Evolutionary conservation across 1,140 invertebrate genomes (phyloP), one percentile per base, ranked within the genome.

Genomic region (Papilio helenus): DNA sequence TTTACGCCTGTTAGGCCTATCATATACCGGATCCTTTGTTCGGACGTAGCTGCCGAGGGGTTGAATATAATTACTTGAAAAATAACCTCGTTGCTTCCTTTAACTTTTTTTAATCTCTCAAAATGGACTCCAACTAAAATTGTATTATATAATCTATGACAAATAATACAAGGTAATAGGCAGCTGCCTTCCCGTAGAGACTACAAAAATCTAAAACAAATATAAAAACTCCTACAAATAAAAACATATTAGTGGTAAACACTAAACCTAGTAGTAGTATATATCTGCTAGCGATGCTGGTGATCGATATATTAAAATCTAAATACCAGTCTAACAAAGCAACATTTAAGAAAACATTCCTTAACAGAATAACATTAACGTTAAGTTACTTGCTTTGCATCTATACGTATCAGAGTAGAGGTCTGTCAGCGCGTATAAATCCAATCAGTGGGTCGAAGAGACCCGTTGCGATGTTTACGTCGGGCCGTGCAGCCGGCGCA

Each of bases 1-100:
- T 92, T 92, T 86, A 90, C 90, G 91, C 90, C 83, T 84, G 83
- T 90, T 92, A 92, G 87, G 91, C 89, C 91, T 92, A 91, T 82
- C 83, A 77, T 81, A 81, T 79, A 83, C 72, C 51, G 58, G 55
- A 49, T 26, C 85, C 89, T 92, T 91, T 90, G 86, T 88, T 80
- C 81, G 87, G 84, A 71, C 88, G 82, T 85, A 85, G 87, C 86
- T 84, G 84, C 81, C 72, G 79, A 44, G 20, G 68, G 61, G 55
- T 39, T 42, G 42, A 74, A 44, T 49, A 74, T 74, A 74, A 74
- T 74, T 74, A 74, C 72, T 74, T 74, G 72, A 74, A 74, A 74
- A 74, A 74, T 74, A 16, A 8, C 71, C 71, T 72, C 39, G 34
- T 42, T 23, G 71, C 34, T 68, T 72, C 29, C 14, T 72, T 72